These are phyloP conservation scores for Ephialtes manifestator DNA, from an alignment of 2,888 invertebrate genomes.

Conservation along the genomic window DNA sequence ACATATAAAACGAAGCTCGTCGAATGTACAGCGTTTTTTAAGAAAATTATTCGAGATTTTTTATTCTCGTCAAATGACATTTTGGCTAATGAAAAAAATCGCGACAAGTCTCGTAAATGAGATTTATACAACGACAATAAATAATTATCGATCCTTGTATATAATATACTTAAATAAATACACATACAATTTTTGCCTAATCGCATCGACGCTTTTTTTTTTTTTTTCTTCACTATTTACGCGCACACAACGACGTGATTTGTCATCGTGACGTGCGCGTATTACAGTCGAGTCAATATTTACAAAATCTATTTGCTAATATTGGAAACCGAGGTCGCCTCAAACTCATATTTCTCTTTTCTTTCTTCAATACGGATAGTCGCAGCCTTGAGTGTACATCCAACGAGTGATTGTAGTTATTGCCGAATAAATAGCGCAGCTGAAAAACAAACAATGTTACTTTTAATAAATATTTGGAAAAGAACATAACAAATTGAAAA, in stretches of 20 bases:
- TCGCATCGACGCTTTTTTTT: neutral
- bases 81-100: neutral
- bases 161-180: constrained; percentile 32
- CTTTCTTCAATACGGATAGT: constrained; percentile 68
- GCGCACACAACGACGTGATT: neutral
- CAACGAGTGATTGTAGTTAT: constrained; percentile 78
- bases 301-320: constrained; percentile 26
- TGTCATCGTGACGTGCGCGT: neutral
- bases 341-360: neutral
- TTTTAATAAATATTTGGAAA: neutral
- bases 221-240: neutral
- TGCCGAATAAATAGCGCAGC: constrained; percentile 75
- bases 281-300: constrained; percentile 15
- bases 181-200: constrained; percentile 32
- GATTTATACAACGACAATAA: constrained; percentile 25
- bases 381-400: constrained; percentile 75
- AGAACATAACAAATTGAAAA: constrained; percentile 4
- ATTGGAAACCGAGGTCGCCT: neutral
- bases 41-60: neutral
- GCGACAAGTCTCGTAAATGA: neutral
- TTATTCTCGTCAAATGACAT: constrained; percentile 25
- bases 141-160: constrained; percentile 15
- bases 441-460: constrained; percentile 63
- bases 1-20: neutral
- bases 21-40: neutral